phyloP scores from a whole-genome alignment of 2,888 invertebrate genomes.

The Drosophila rubida region DNA sequence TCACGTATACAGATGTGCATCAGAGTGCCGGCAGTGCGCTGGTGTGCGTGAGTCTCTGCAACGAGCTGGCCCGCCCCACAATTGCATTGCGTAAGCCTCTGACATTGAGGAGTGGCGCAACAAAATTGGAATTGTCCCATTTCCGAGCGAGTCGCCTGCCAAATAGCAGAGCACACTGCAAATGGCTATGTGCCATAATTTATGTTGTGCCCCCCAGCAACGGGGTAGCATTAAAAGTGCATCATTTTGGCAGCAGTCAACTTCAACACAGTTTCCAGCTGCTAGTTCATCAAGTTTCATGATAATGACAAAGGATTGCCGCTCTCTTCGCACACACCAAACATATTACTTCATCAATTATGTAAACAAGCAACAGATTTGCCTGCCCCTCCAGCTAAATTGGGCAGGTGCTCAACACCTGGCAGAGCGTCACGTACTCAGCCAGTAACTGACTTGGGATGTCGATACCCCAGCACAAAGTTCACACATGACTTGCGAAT shows the following conservation, averaged over 20 bases:
- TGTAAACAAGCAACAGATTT: conserved; percentile 59
- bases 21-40: conserved; percentile 10
- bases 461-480: not conserved
- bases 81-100: conserved; percentile 64
- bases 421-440: conserved; percentile 40
- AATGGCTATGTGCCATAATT: conserved; percentile 51
- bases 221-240: conserved; percentile 3
- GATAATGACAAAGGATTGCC: conserved; percentile 12
- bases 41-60: conserved; percentile 14
- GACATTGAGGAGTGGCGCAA: conserved; percentile 31
- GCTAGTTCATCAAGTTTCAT: conserved; percentile 1
- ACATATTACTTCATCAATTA: conserved; percentile 55
- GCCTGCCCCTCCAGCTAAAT: conserved; percentile 49
- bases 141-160: conserved; percentile 16
- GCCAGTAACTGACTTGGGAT: not conserved
- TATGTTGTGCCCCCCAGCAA: conserved; percentile 4
- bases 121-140: conserved; percentile 22
- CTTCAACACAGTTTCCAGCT: conserved; percentile 20
- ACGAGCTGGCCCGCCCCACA: conserved; percentile 47
- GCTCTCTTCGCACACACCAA: conserved; percentile 9
- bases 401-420: conserved; percentile 14
- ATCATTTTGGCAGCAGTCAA: conserved; percentile 2
- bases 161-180: conserved; percentile 29
- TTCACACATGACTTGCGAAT: conserved; percentile 10
- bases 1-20: conserved; percentile 45